Percentiles rank a stretch among this genome's conserved stretches.
Evolutionary conservation across 2,113 vertebrate species (phyloP).

Genomic region (Chionodraco myersi): DNA sequence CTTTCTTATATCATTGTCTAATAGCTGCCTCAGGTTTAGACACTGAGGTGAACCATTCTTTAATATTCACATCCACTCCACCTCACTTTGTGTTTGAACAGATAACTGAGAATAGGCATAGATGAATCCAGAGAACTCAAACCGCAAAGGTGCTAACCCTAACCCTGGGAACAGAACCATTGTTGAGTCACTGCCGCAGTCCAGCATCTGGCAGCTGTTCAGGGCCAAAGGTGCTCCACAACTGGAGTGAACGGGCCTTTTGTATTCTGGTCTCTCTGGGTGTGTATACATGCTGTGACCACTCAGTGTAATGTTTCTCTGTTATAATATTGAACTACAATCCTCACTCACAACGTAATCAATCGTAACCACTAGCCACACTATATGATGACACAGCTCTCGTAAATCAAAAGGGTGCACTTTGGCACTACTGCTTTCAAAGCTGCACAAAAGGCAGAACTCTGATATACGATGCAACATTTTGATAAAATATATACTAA

Average conservation of each 20-base stretch:
- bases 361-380: too few relatives aligned
- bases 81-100: not conserved
- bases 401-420: too few relatives aligned
- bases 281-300: not conserved
- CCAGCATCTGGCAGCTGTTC: conserved; percentile 29
- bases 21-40: not conserved
- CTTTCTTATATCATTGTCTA: not conserved
- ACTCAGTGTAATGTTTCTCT: not conserved
- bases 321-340: too few relatives aligned
- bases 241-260: not conserved
- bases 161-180: not conserved
- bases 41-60: not conserved
- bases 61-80: not conserved
- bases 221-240: not conserved
- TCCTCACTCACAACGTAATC: too few relatives aligned
- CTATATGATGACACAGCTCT: too few relatives aligned
- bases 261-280: not conserved
- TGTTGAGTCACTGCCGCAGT: not conserved
- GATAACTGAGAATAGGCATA: not conserved
- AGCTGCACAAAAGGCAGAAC: too few relatives aligned
- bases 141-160: too few relatives aligned
- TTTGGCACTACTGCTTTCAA: too few relatives aligned
- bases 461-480: too few relatives aligned
- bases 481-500: too few relatives aligned
- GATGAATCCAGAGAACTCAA: not conserved